A percentile compares a stretch with the other conserved stretches of the same genome.
Evolutionary conservation across 2,113 vertebrate genomes (phyloP).

Genomic region (Capra hircus): DNA sequence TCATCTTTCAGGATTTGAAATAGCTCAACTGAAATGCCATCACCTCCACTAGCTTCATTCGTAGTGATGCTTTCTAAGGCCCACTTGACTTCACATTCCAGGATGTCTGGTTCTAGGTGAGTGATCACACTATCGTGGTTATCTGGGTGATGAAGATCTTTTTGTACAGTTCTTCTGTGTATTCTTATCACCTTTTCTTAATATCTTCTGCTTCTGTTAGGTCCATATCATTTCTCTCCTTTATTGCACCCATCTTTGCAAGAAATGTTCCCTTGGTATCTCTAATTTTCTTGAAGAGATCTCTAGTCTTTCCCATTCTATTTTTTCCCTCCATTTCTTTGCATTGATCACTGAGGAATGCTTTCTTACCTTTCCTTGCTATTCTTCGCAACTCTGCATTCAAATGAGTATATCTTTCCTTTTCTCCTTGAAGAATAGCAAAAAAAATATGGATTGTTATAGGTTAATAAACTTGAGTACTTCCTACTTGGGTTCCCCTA

Average conservation of each 20-base stretch:
- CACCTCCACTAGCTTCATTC: not conserved
- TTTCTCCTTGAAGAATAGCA: not conserved
- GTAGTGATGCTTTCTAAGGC: not conserved
- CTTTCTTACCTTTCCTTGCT: not conserved
- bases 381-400: not conserved
- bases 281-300: not conserved
- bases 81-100: not conserved
- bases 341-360: not conserved
- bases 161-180: not conserved
- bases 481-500: not conserved
- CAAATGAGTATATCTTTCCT: not conserved
- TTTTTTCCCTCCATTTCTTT: not conserved
- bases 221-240: not conserved
- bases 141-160: not conserved
- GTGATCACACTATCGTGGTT: not conserved
- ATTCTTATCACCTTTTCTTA: not conserved
- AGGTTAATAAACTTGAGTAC: not conserved
- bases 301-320: not conserved
- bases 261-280: not conserved
- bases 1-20: not conserved
- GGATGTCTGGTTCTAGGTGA: not conserved
- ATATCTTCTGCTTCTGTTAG: not conserved
- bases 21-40: not conserved
- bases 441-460: not conserved
- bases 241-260: not conserved